Evolutionary conservation across 1,140 invertebrate species (phyloP).

Genomic region (Uloborus diversus): DNA sequence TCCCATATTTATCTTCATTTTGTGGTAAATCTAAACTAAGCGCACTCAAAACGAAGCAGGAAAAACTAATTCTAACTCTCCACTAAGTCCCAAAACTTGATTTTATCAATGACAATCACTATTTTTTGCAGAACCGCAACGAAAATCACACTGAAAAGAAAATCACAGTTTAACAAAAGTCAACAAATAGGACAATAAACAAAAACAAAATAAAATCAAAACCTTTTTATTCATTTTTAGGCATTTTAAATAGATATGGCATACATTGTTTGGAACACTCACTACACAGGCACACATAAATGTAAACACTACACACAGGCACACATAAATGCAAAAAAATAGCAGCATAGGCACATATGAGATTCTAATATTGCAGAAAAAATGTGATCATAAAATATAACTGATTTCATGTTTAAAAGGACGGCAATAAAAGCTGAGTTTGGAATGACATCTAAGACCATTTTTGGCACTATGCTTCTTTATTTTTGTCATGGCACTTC

Average conservation of each 20-base stretch:
- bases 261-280: background rate
- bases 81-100: too few relatives aligned
- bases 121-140: too few relatives aligned
- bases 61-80: too few relatives aligned
- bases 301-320: background rate
- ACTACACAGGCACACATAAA: background rate
- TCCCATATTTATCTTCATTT: too few relatives aligned
- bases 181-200: background rate
- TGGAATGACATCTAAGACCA: conserved; percentile 9
- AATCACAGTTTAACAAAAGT: too few relatives aligned
- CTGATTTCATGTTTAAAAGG: background rate
- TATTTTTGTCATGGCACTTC: conserved; percentile 22
- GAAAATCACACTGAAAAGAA: too few relatives aligned
- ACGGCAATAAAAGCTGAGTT: conserved; percentile 21
- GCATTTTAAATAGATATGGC: conserved; percentile 36
- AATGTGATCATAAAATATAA: background rate
- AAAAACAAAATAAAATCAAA: background rate
- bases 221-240: conserved; percentile 10
- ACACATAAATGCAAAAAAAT: background rate
- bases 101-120: too few relatives aligned
- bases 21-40: too few relatives aligned
- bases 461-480: conserved; percentile 29
- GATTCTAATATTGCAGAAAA: background rate
- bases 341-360: background rate
- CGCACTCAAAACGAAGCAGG: too few relatives aligned